Base-by-base conservation (phyloP, 2,888 invertebrate species). In the Morpho helenor region DNA sequence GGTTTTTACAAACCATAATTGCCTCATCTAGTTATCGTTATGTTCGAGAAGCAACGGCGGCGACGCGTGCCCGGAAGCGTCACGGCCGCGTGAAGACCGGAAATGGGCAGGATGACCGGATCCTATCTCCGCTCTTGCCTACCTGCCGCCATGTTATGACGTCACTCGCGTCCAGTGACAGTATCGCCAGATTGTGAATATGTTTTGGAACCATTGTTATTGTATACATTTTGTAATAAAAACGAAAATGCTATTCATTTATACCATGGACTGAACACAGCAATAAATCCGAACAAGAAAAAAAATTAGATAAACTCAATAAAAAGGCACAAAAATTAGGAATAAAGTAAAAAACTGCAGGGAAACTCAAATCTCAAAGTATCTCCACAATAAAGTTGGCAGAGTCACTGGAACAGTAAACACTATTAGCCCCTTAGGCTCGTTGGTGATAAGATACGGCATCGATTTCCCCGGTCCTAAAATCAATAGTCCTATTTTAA, bases 371-470 rank as follows among this genome's bases (percentile, higher is more conserved):
- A 31, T 3, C 31, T 31, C 31, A 31, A 5, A 31, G 31, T 31
- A 31, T 5, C 16, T 16, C 16, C 16, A 16, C 16, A 16, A 16
- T 16, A 16, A 16, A 16, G 16, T 16, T 16, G 16, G 16, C 16
- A 16, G 16, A 16, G 16, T 16, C 16, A 16, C 16, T 16, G 16
- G 16, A 16, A 16, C 16, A 16, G 16, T 16, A 16, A 16, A 16
- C 16, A 16, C 16, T 16, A 16, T 94, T 77, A 93, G 94, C 65
- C 95, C 95, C 0, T 85, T 96, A 9, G 95, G 95, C 0, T 83
- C 92, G 0, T 64, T 88, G 10, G 93, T 93, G 1, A 80, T 77
- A 52, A 77, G 87, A 7, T 87, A 84, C 60, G 83, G 84, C 0
- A 71, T 77, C 10, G 71, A 77, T 47, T 80, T 89, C 8, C 76